Evolutionary conservation across 53 echinoderm and acorn worm species (phyloP).

Genomic region (Astropecten irregularis): DNA sequence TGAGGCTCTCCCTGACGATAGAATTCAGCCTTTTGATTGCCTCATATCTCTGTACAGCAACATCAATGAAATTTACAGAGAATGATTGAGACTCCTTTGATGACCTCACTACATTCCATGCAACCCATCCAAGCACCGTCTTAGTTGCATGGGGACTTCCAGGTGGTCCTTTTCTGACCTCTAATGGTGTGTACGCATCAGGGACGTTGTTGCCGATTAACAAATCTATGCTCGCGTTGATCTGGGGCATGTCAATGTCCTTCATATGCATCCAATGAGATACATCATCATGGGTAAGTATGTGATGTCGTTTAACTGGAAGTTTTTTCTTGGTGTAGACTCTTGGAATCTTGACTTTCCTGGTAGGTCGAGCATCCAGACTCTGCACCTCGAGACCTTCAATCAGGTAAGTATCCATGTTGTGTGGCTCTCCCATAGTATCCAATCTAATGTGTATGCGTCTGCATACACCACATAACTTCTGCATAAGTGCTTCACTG

Average conservation of each 20-base stretch:
- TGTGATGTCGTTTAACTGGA: slow-evolving; percentile 46
- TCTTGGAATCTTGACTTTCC: no score
- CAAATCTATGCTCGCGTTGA: slow-evolving; percentile 41
- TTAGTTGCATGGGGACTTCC: slow-evolving; percentile 54
- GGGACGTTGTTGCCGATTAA: slow-evolving; percentile 52
- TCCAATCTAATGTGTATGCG: no score
- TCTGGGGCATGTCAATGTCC: slow-evolving; percentile 28
- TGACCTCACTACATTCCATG: no score
- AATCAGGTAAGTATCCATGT: slow-evolving; percentile 26
- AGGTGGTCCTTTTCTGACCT: slow-evolving; percentile 46
- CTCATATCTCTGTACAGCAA: no score
- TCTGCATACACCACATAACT: slow-evolving; percentile 33
- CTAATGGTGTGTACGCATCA: slow-evolving; percentile 49
- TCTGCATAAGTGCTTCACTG: slow-evolving; percentile 27
- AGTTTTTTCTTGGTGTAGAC: slow-evolving; percentile 43
- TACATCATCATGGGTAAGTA: slow-evolving; percentile 34
- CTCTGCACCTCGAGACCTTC: slow-evolving; percentile 9
- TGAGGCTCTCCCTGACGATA: no score
- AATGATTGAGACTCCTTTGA: background rate
- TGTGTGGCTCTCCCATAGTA: no score
- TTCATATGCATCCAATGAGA: no score
- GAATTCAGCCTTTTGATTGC: slow-evolving; percentile 27
- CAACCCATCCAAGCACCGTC: slow-evolving; percentile 55
- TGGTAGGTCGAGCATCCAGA: slow-evolving; percentile 56
- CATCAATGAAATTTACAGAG: background rate